Conservation (phyloP, 2,888 invertebrate species). For the Nematopogon swammerdamellus region DNA sequence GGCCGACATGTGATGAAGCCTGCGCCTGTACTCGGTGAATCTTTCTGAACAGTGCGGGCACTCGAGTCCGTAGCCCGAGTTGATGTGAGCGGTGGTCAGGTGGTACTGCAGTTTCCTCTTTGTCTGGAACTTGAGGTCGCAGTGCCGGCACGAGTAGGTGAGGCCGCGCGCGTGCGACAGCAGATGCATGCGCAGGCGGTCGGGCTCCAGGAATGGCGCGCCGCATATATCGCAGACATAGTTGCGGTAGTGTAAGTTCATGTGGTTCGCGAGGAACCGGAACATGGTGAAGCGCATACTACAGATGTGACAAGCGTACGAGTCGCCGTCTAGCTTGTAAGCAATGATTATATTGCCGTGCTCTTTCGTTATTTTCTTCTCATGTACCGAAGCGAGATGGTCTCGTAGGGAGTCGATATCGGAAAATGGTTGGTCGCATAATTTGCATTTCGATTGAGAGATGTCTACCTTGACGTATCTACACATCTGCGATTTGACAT, state of each 20-base stretch:
- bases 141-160: constrained; percentile 17
- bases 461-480: background rate
- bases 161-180: constrained; percentile 27
- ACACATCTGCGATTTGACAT: background rate
- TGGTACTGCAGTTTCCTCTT: constrained; percentile 4
- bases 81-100: background rate
- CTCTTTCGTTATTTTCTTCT: background rate
- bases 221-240: constrained; percentile 47
- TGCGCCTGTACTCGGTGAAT: constrained; percentile 7
- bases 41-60: constrained; percentile 9
- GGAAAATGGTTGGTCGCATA: background rate
- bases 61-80: background rate
- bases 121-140: constrained; percentile 23
- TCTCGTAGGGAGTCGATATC: background rate
- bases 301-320: background rate
- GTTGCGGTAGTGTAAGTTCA: constrained; percentile 34
- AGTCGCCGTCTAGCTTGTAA: background rate
- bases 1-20: constrained; percentile 1
- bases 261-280: constrained; percentile 15
- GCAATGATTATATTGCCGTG: background rate
- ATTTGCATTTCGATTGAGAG: background rate
- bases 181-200: constrained; percentile 22
- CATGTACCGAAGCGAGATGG: background rate
- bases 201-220: constrained; percentile 38
- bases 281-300: background rate